Base-by-base conservation (phyloP, 2,113 vertebrate species). In the Beaufortia kweichowensis region DNA sequence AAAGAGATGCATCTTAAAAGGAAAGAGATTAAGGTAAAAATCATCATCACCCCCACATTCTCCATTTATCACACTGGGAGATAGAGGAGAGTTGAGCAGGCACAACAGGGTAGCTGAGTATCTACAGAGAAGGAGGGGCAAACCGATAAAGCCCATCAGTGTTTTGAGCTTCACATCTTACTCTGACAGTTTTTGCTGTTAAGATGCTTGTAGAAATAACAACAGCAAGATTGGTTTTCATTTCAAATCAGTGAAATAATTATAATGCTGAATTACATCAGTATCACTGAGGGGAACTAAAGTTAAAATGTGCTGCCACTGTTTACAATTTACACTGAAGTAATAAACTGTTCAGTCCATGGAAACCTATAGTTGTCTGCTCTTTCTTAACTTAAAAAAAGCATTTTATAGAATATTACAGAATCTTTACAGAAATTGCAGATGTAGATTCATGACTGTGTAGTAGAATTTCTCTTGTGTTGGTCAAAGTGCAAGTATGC, bases 131-230 rank as follows among this genome's bases (percentile, higher is more conserved):
- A 31, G 60, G 48, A 55, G 73, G 74, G 59, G 57, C 28, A 53
- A 76, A 63, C n/a, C 78, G 80, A 88, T 86, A 83, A 84, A 79
- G 67, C 61, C 73, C 83, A 63, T 46, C 64, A 29, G 43, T 81
- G 72, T 70, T 85, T 82, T 35, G 31, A 71, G 15, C 31, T 71
- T 31, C 14, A 28, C 75, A 71, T 65, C 24, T 74, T 59, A 78
- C 56, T 50, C 33, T 19, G 61, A 6, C 10, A 78, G 59, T 66
- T 75, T 78, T 26, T 56, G 23, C 55, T 50, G 14, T 61, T 17
- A 14, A 33, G 11, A 68, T 61, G 9, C 65, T 77, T 41, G 64
- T 69, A 50, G 61, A 69, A 46, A 15, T 48, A 26, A 39, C 29
- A 19, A 14, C 9, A 6, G 10, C 2, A 46, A 46, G 21, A 26